Conservation (phyloP, 2,797 vertebrate genomes). For the Rhinoraja longicauda region DNA sequence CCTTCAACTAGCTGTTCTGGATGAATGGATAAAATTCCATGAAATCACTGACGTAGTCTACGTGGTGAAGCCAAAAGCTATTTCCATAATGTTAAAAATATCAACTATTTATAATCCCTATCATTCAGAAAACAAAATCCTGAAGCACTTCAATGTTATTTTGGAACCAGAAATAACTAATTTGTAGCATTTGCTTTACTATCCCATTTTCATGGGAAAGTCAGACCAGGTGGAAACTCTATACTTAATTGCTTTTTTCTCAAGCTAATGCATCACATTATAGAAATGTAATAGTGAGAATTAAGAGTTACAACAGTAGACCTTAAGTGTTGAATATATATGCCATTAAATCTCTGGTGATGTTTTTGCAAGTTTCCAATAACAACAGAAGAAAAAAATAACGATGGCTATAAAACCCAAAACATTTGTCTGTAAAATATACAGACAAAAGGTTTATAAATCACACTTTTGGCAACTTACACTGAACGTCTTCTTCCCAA, state of each 20-base stretch:
- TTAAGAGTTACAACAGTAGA: background rate
- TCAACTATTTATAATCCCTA: background rate
- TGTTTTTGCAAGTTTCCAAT: background rate
- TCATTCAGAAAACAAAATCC: background rate
- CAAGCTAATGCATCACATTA: background rate
- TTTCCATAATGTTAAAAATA: background rate
- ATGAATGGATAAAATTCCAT: background rate
- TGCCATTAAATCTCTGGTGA: background rate
- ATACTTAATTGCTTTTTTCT: background rate
- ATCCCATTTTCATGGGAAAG: background rate
- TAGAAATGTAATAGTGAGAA: background rate
- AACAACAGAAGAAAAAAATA: background rate
- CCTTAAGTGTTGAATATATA: background rate
- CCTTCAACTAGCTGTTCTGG: background rate
- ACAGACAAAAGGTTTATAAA: background rate
- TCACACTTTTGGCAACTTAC: slow-evolving; percentile 56
- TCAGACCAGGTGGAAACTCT: background rate
- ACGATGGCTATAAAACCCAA: background rate
- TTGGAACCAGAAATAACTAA: background rate
- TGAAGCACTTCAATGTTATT: background rate
- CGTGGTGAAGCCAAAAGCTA: background rate
- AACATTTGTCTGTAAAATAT: background rate
- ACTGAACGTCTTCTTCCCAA: slow-evolving; percentile 76
- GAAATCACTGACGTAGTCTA: background rate
- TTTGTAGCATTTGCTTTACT: background rate